Evolutionary conservation across 2,797 vertebrate species (phyloP), one percentile per base, ranked within the genome.

Genomic region (Argyrosomus regius): DNA sequence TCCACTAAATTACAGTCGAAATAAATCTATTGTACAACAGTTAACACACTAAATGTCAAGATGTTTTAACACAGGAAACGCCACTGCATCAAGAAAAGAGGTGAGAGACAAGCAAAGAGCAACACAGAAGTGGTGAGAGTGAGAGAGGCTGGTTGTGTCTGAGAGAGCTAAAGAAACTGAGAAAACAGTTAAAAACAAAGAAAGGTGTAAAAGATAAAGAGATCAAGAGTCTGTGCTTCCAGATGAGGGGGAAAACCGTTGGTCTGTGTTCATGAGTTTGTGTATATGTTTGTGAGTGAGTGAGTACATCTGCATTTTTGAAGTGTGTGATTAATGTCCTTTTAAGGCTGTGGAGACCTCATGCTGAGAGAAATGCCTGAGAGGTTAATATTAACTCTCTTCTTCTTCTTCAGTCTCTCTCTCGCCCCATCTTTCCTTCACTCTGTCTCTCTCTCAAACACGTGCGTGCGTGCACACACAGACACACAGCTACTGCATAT

Each of bases 301-400:
- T 72, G 59, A 52, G 64, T 59, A 75, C 53, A 92, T 92, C 84
- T 90, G 91, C 89, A 92, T 90, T 81, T 93, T 88, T 89, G 83
- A 91, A 93, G 85, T 72, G 82, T 85, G 81, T 91, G 86, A 93
- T 92, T 92, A 92, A 93, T 92, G 88, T 87, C 84, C 77, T 66
- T 71, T 67, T 77, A 57, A 79, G 73, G 65, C 81, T 82, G 81
- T 57, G 24, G 78, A 81, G 82, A 88, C 81, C 86, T 83, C 85
- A 81, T 75, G 68, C 77, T 85, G 88, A 86, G 89, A 87, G 66
- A 88, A 88, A 84, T 1, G 72, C 90, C 89, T 81, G 62, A 88
- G 82, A 89, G 85, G 84, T 87, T 89, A 85, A 86, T 90, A 88
- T 87, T 48, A 56, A 77, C 62, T 84, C 64, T 1, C 18, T 28